phyloP scores from a whole-genome alignment of 2,113 vertebrate species.

The Petromus typicus region DNA sequence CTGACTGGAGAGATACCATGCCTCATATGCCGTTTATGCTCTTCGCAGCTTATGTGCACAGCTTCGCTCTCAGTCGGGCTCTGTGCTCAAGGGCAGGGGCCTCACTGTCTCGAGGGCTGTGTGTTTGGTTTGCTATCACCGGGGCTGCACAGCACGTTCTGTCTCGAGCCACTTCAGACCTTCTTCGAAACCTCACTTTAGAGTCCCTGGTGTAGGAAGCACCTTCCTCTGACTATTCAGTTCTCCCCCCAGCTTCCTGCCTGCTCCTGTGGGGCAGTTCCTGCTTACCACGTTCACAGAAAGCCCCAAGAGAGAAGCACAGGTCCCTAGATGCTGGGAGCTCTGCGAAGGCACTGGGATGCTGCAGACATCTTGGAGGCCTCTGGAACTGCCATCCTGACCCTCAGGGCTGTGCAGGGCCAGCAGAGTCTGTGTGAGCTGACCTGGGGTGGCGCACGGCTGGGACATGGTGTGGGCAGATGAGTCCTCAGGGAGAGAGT shows the following conservation, averaged over 20 bases:
- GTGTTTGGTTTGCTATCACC: rapidly evolving
- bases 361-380: neutral
- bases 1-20: too few species aligned
- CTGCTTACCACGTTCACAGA: neutral
- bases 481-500: neutral
- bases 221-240: too few species aligned
- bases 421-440: neutral
- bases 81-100: neutral
- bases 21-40: rapidly evolving
- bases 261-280: neutral
- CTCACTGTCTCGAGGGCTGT: neutral
- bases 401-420: neutral
- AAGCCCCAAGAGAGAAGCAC: neutral
- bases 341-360: neutral
- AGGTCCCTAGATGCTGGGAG: neutral
- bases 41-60: rapidly evolving
- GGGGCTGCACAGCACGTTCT: rapidly evolving
- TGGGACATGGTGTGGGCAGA: rapidly evolving
- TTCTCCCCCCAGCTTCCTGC: neutral
- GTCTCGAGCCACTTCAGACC: too few species aligned
- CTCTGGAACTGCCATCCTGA: neutral
- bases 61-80: neutral
- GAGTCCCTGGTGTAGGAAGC: neutral
- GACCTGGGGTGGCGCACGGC: neutral
- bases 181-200: too few species aligned